These are phyloP conservation scores for Drosophila mettleri DNA, from an alignment of 2,888 invertebrate species.

Conservation along the genomic window DNA sequence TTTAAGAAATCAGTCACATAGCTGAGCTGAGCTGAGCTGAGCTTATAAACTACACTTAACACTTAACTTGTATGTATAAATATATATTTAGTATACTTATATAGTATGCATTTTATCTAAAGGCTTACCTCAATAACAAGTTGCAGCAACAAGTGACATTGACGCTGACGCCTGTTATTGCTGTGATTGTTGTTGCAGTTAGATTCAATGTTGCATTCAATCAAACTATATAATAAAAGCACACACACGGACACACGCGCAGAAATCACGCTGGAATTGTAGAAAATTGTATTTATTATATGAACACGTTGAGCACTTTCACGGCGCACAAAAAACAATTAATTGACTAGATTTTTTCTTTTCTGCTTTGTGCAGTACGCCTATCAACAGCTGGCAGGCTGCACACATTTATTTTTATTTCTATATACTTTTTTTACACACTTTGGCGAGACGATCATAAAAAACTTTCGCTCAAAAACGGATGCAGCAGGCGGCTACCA, in stretches of 20 bases:
- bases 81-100: neutral
- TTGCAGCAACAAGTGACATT: conserved; percentile 34
- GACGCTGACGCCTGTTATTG: conserved; percentile 26
- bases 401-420: conserved; percentile 44
- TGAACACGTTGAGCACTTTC: conserved; percentile 50
- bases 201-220: conserved; percentile 63
- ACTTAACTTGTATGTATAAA: neutral
- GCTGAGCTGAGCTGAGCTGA: too few relatives aligned
- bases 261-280: conserved; percentile 61
- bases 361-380: conserved; percentile 16
- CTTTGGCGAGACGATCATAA: conserved; percentile 44
- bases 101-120: conserved; percentile 8
- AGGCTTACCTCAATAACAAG: conserved; percentile 51
- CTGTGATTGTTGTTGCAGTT: conserved; percentile 11
- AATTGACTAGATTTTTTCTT: conserved; percentile 70
- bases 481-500: conserved; percentile 62
- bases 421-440: conserved; percentile 26
- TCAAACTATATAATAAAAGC: conserved; percentile 38
- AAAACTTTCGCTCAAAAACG: conserved; percentile 77
- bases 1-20: conserved; percentile 11
- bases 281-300: conserved; percentile 71
- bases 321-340: conserved; percentile 55
- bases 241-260: neutral
- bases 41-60: conserved; percentile 9
- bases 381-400: conserved; percentile 70